Conservation (phyloP, 2,113 vertebrate species). For the Dicrurus megarhynchus region DNA sequence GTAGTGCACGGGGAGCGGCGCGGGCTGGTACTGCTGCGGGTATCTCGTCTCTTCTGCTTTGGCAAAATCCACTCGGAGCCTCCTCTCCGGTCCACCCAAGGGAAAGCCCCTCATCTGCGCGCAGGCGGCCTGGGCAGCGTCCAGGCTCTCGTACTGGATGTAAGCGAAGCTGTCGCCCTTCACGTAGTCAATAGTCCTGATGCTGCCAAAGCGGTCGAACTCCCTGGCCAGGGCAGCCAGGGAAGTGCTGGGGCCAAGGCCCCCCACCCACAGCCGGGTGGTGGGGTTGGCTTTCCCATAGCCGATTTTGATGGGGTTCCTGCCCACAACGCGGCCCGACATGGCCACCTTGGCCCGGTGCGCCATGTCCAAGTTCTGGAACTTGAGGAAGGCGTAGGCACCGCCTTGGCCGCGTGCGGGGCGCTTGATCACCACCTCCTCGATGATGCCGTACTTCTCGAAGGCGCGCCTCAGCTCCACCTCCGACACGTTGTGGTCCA, state of each 20-base stretch:
- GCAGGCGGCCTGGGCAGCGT: slow-evolving; percentile 93
- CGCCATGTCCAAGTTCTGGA: slow-evolving; percentile 98
- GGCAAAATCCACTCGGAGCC: slow-evolving; percentile 94
- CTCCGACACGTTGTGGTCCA: slow-evolving; percentile 92
- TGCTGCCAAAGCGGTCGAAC: slow-evolving; percentile 97
- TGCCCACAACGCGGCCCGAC: slow-evolving; percentile 90
- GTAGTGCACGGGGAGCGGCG: slow-evolving; percentile 81
- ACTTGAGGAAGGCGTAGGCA: slow-evolving; percentile 96
- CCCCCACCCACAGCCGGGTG: slow-evolving; percentile 95
- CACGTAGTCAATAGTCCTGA: slow-evolving; percentile 93
- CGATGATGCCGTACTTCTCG: slow-evolving; percentile 94
- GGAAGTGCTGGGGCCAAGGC: slow-evolving; percentile 88
- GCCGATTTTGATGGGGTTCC: slow-evolving; percentile 95
- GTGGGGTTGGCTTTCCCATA: slow-evolving; percentile 97
- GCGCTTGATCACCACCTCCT: slow-evolving; percentile 96
- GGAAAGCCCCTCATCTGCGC: slow-evolving; percentile 96
- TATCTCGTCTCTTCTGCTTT: slow-evolving; percentile 88
- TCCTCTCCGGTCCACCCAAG: slow-evolving; percentile 85
- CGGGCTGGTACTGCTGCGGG: slow-evolving; percentile 85
- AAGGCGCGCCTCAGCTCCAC: slow-evolving; percentile 89
- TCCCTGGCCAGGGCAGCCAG: slow-evolving; percentile 91
- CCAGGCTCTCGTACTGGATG: slow-evolving; percentile 95
- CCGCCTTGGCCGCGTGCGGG: slow-evolving; percentile 89
- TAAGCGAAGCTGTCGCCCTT: slow-evolving; percentile 97
- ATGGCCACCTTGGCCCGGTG: slow-evolving; percentile 96